Conservation (phyloP, 2,797 vertebrate species). For the Carcharodon carcharias region DNA sequence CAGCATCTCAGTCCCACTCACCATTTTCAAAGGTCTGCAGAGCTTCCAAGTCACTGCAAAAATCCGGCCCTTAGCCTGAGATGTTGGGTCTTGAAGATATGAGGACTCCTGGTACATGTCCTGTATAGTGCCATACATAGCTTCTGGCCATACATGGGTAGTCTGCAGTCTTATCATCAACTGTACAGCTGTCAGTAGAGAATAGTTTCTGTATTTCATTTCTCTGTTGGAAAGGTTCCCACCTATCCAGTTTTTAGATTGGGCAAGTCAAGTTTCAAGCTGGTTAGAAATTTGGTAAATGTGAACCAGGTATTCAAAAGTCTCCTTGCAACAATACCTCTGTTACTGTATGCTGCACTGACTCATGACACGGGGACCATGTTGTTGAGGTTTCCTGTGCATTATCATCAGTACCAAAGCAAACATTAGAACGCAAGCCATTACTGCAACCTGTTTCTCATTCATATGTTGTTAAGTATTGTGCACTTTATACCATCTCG, state of each 20-base stretch:
- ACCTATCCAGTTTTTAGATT: neutral
- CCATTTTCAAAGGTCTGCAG: too few species aligned
- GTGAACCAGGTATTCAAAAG: neutral
- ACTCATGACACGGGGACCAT: neutral
- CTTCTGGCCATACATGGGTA: neutral
- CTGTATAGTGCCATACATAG: neutral
- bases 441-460: neutral
- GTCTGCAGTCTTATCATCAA: neutral
- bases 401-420: neutral
- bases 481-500: neutral
- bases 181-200: neutral
- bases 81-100: neutral
- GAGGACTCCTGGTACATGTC: neutral
- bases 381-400: neutral
- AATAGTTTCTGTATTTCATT: neutral
- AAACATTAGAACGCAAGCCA: neutral
- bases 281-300: conserved; percentile 1
- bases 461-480: neutral
- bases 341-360: neutral
- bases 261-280: neutral
- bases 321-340: neutral
- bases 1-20: too few species aligned
- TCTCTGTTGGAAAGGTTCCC: neutral
- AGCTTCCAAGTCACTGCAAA: too few species aligned
- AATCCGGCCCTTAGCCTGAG: neutral